phyloP scores from a whole-genome alignment of 1,140 invertebrate genomes.

The Pseudomyrmex dendroicus region DNA sequence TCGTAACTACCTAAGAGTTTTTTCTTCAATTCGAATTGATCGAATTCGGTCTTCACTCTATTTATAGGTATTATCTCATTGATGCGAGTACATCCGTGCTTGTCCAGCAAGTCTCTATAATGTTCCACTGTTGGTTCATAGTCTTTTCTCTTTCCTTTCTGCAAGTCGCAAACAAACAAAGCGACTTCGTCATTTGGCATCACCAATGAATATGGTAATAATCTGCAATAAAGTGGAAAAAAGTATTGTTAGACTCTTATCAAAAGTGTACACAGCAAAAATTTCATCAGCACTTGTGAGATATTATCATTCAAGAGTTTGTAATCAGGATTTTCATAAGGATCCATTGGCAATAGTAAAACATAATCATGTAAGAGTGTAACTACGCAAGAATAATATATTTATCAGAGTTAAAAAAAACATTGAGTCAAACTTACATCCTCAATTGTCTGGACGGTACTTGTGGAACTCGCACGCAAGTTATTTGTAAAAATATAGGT shows the following conservation, averaged over 20 bases:
- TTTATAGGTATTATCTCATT: constrained; percentile 87
- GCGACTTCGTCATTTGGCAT: constrained; percentile 85
- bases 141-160: constrained; percentile 85
- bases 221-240: constrained; percentile 70
- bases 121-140: constrained; percentile 87
- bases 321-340: constrained; percentile 82
- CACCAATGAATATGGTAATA: constrained; percentile 85
- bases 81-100: constrained; percentile 84
- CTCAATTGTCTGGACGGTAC: constrained; percentile 80
- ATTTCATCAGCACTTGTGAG: neutral
- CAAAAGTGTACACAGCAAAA: neutral
- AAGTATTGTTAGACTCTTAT: neutral
- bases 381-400: neutral
- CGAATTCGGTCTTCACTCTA: constrained; percentile 88
- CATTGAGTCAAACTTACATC: constrained; percentile 78
- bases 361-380: constrained; percentile 69
- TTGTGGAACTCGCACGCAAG: constrained; percentile 84
- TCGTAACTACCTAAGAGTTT: constrained; percentile 88
- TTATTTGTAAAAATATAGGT: constrained; percentile 83
- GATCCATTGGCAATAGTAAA: constrained; percentile 81
- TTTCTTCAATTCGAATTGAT: constrained; percentile 88
- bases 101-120: constrained; percentile 85
- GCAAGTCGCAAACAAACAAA: constrained; percentile 85
- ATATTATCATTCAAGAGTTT: constrained; percentile 75
- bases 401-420: constrained; percentile 30